Evolutionary conservation across 2,888 invertebrate genomes (phyloP).

Genomic region (Clusia tigrina): DNA sequence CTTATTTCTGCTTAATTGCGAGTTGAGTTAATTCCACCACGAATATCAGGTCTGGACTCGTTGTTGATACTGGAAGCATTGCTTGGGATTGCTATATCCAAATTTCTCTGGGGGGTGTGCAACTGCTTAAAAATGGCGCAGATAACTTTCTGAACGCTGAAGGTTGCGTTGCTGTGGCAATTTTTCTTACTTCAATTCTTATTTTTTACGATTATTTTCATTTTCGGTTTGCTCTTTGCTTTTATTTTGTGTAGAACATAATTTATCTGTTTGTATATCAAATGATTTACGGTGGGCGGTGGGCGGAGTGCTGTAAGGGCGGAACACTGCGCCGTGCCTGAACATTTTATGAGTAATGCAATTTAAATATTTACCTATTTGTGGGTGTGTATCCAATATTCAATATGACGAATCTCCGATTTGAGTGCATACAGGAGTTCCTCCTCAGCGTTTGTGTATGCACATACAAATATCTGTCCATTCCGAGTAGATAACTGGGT

Average conservation of each 20-base stretch:
- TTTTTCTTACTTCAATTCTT: slow-evolving; percentile 58
- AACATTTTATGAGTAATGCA: slow-evolving; percentile 42
- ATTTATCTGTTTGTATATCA: slow-evolving; percentile 55
- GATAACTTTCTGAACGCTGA: not conserved
- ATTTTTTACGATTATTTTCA: slow-evolving; percentile 43
- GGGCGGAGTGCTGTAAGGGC: not conserved
- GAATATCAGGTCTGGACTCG: no score
- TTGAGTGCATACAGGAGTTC: no score
- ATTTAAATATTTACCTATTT: slow-evolving; percentile 57
- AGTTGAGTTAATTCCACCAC: no score
- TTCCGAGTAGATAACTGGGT: no score
- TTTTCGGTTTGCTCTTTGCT: slow-evolving; percentile 32
- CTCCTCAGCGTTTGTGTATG: no score
- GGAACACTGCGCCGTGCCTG: not conserved
- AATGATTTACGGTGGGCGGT: slow-evolving; percentile 52
- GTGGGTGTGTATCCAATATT: no score
- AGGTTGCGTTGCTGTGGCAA: slow-evolving; percentile 41
- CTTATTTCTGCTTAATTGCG: no score
- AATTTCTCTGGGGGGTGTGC: not conserved
- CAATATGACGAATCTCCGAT: no score
- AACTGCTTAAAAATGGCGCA: slow-evolving; percentile 8
- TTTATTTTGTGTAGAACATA: slow-evolving; percentile 46
- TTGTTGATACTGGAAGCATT: no score
- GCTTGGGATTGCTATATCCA: no score
- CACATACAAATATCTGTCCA: no score